Conservation (phyloP, 2,113 vertebrate genomes). For the Rhegmatorhina hoffmannsi region DNA sequence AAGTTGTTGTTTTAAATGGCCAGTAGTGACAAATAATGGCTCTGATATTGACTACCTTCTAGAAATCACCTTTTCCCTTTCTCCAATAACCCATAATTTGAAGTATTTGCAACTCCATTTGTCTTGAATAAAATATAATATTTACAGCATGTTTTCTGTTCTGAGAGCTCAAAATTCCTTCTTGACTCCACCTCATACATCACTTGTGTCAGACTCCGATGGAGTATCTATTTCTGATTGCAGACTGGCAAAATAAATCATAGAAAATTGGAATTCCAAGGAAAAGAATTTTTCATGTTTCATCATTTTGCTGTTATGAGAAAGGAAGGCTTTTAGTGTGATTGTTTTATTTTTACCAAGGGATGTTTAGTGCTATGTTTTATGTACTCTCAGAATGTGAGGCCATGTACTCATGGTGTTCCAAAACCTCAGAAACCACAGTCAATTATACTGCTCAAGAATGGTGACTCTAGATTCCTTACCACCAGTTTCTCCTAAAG, state of each 20-base stretch:
- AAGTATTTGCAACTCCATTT: not conserved
- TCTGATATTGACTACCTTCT: not conserved
- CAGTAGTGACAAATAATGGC: not conserved
- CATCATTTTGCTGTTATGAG: not conserved
- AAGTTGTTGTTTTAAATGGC: not conserved
- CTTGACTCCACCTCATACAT: not conserved
- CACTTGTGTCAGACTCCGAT: not conserved
- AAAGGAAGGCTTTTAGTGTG: not conserved
- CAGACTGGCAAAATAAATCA: constrained; percentile 27
- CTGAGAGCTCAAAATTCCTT: constrained; percentile 16
- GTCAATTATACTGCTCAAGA: constrained; percentile 9
- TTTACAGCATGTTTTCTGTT: constrained; percentile 34
- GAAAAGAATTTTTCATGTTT: constrained; percentile 35
- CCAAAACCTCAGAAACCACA: constrained; percentile 42
- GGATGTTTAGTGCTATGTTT: not conserved
- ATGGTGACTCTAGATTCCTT: constrained; percentile 35
- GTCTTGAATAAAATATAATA: not conserved
- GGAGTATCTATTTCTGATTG: constrained; percentile 41
- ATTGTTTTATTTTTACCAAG: constrained; percentile 45
- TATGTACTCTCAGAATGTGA: not conserved
- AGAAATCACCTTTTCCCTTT: constrained; percentile 4
- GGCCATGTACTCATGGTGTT: not conserved
- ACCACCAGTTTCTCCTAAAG: constrained; percentile 34
- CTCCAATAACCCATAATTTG: not conserved
- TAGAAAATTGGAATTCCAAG: constrained; percentile 33